These are phyloP conservation scores for Zoanthus sansibaricus DNA, from an alignment of 92 coral and sea anemone genomes.

Conservation along the genomic window DNA sequence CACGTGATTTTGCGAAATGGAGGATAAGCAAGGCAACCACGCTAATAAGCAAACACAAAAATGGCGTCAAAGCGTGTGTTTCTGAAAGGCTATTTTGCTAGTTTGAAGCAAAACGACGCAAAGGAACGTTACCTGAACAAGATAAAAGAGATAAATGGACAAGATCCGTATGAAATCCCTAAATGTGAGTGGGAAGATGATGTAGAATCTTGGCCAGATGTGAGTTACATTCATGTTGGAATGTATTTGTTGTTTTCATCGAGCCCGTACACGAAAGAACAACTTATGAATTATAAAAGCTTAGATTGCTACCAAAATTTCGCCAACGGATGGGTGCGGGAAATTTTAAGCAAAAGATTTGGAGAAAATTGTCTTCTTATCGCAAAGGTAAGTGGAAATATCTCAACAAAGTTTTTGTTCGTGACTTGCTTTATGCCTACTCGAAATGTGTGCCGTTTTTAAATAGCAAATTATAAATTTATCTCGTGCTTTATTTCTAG, in stretches of 20 bases:
- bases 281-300: too few species aligned
- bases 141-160: neutral
- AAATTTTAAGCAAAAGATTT: too few species aligned
- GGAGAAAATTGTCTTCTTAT: constrained; percentile 54
- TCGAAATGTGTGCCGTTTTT: constrained; percentile 9
- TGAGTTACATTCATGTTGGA: constrained; percentile 63
- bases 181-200: constrained; percentile 39
- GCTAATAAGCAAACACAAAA: neutral
- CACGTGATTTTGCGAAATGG: too few species aligned
- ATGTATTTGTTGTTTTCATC: constrained; percentile 26
- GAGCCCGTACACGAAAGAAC: too few species aligned
- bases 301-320: too few species aligned
- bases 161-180: too few species aligned
- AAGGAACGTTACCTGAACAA: neutral
- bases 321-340: too few species aligned
- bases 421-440: constrained; percentile 27
- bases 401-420: constrained; percentile 14
- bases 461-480: neutral
- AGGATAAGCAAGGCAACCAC: neutral
- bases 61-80: neutral
- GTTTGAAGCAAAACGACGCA: neutral
- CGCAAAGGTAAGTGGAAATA: constrained; percentile 52
- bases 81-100: neutral
- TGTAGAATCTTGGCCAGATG: constrained; percentile 51
- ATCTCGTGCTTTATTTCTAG: neutral